Percentiles rank a stretch among this genome's conserved stretches.
phyloP scores from a whole-genome alignment of 2,888 invertebrate species.

The Leptogaster cylindrica region DNA sequence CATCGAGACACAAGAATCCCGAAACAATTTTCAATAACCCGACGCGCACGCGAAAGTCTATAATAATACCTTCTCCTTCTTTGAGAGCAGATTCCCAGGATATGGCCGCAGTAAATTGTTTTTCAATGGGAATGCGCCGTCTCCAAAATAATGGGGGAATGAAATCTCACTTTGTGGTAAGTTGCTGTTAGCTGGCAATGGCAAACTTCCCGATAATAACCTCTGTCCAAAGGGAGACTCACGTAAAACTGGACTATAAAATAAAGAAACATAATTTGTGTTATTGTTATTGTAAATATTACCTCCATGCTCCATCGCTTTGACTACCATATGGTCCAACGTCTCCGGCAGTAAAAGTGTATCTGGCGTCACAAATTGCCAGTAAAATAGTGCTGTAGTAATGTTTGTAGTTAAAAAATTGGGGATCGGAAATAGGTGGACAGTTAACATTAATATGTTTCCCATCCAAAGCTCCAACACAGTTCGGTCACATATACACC shows the following conservation, averaged over 20 bases:
- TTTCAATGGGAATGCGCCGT: neutral
- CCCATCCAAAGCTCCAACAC: constrained; percentile 53
- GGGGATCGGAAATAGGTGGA: constrained; percentile 51
- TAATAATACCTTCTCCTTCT: neutral
- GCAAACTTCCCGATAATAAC: too few relatives aligned
- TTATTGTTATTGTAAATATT: neutral
- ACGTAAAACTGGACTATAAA: neutral
- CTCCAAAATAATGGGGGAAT: too few relatives aligned
- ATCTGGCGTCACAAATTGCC: too few relatives aligned
- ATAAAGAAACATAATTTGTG: neutral
- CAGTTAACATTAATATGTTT: constrained; percentile 51
- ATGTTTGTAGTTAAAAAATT: constrained; percentile 53
- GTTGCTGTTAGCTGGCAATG: too few relatives aligned
- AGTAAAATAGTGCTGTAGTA: constrained; percentile 52
- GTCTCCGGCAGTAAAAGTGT: too few relatives aligned
- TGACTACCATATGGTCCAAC: too few relatives aligned
- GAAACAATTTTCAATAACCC: neutral
- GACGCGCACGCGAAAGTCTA: neutral
- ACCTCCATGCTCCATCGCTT: too few relatives aligned
- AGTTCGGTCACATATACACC: too few relatives aligned
- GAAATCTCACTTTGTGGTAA: too few relatives aligned
- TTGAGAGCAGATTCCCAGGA: neutral
- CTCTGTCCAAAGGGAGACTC: too few relatives aligned
- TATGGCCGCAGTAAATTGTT: neutral
- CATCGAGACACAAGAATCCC: constrained; percentile 6